Conservation (phyloP, 1,140 invertebrate species). For the Drosophila bipectinata region DNA sequence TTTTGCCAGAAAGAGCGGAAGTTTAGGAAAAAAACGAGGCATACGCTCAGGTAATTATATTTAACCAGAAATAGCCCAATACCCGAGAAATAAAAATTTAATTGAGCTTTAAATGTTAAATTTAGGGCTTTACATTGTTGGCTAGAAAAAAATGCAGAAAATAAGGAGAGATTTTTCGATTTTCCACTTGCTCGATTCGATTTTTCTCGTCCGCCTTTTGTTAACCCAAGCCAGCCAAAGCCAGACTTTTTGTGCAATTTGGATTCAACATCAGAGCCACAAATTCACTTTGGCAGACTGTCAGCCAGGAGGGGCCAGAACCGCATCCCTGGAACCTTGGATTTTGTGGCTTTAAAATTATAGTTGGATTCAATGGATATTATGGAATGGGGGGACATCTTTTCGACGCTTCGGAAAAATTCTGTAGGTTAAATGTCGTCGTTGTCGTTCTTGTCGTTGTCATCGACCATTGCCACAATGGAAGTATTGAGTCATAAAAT, state of each 20-base stretch:
- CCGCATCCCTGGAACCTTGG: constrained; percentile 21
- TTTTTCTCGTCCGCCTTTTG: constrained; percentile 31
- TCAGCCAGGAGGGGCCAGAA: constrained; percentile 2
- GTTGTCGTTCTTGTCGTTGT: constrained; percentile 37
- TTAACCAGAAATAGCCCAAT: constrained; percentile 19
- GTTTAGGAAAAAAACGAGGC: neutral
- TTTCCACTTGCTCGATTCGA: constrained; percentile 66
- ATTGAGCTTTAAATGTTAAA: neutral
- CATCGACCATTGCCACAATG: constrained; percentile 53
- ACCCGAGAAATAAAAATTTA: neutral
- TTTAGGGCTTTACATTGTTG: neutral
- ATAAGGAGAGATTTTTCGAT: constrained; percentile 43
- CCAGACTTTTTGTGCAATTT: constrained; percentile 61
- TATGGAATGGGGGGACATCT: constrained; percentile 9
- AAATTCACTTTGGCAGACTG: constrained; percentile 54
- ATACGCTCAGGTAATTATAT: constrained; percentile 62
- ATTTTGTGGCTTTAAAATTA: constrained; percentile 78
- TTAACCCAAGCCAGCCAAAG: constrained; percentile 64
- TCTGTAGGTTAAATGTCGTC: constrained; percentile 71
- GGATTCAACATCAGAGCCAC: constrained; percentile 58
- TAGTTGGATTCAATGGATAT: constrained; percentile 48
- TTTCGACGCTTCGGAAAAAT: constrained; percentile 41
- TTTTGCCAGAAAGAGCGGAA: constrained; percentile 35
- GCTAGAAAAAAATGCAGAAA: neutral
- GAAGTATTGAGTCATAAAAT: constrained; percentile 77